Base-by-base conservation (phyloP, 2,888 invertebrate genomes). In the Dione vanillae region DNA sequence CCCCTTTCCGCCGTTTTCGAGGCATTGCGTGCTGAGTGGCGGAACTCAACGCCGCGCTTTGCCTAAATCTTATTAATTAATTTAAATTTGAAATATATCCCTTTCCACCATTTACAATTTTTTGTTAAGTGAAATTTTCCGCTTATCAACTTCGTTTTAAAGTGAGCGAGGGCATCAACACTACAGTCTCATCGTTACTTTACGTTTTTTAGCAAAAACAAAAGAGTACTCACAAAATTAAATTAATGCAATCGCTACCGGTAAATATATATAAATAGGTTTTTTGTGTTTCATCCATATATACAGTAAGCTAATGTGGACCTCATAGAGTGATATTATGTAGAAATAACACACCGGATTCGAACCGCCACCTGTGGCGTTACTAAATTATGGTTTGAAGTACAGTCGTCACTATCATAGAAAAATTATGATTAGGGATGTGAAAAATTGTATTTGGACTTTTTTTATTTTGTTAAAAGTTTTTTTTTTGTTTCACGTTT, bases 201-300 rank as follows among this genome's bases (percentile, higher is more conserved):
- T n/a, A n/a, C n/a, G n/a, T n/a, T n/a, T n/a, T n/a, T n/a, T n/a
- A n/a, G n/a, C n/a, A n/a, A n/a, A n/a, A n/a, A n/a, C n/a, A n/a
- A n/a, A n/a, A n/a, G n/a, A n/a, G n/a, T n/a, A n/a, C n/a, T n/a
- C 27, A 45, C 14, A 45, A 64, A 19, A 49, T 49, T 14, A 49
- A 47, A 64, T 64, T 51, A 64, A 64, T 64, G 49, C 49, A 64
- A 51, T 51, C 19, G 49, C 64, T 51, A 64, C 64, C 49, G 51
- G n/a, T 19, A 49, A 19, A 19, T 37, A 49, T 40, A 14, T 14
- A 40, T 64, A 19, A 37, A 51, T 49, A 14, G 14, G n/a, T 49
- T 64, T 47, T 49, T 16, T 49, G 47, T 49, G 49, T 61, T 61
- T 27, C 27, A 20, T 61, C n/a, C n/a, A 20, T 61, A 27, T 10